Evolutionary conservation across 2,888 invertebrate species (phyloP).

Genomic region (Leptogaster cylindrica): DNA sequence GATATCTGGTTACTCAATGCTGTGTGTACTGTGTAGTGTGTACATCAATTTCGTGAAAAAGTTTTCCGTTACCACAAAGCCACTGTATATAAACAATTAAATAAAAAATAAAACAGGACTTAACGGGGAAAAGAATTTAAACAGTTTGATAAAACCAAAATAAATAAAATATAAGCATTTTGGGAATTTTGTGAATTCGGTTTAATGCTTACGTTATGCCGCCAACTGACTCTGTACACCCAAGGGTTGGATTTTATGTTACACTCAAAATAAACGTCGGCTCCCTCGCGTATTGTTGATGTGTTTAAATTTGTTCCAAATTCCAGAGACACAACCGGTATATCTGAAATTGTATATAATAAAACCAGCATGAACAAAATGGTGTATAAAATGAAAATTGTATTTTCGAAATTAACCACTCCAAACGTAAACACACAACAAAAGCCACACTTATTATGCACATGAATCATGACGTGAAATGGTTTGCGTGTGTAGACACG

Average conservation of each 20-base stretch:
- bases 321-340: constrained; percentile 81
- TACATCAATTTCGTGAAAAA: constrained; percentile 8
- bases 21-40: neutral
- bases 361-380: constrained; percentile 18
- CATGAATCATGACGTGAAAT: neutral
- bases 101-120: neutral
- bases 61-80: constrained; percentile 35
- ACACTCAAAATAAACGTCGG: constrained; percentile 91
- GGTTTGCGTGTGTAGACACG: neutral
- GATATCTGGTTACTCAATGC: neutral
- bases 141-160: constrained; percentile 15
- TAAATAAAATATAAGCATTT: constrained; percentile 33
- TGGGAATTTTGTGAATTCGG: constrained; percentile 34
- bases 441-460: constrained; percentile 1
- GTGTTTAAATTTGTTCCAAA: constrained; percentile 79
- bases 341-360: constrained; percentile 67
- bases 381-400: constrained; percentile 14
- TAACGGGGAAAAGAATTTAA: constrained; percentile 32
- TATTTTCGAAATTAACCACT: constrained; percentile 1
- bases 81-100: too few relatives aligned
- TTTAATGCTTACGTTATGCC: constrained; percentile 71
- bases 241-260: constrained; percentile 88
- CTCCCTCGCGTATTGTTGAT: constrained; percentile 83
- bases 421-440: constrained; percentile 16
- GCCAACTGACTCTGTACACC: constrained; percentile 79